Evolutionary conservation across 2,797 vertebrate genomes (phyloP), one percentile per base, ranked within the genome.

Genomic region (Tarsius wallacei): DNA sequence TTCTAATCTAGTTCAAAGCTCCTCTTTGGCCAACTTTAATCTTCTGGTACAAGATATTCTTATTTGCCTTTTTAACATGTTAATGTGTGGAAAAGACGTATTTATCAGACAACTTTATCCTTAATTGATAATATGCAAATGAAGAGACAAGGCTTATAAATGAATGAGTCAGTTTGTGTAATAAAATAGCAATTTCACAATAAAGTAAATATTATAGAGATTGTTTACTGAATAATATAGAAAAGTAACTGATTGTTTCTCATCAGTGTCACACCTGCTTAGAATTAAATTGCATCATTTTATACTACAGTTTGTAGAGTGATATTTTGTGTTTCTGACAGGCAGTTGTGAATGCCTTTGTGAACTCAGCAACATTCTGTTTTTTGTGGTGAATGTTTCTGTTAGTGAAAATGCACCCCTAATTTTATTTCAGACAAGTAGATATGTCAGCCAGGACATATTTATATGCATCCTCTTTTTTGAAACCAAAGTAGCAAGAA

Each of bases 211-310:
- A 97, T 97, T 97, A 96, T 59, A 96, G 59, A 59, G 97, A 96
- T 19, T 92, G 73, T 87, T 93, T 95, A 97, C 93, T 82, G 71
- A 81, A 94, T 93, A 94, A 97, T 73, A 97, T 87, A 93, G 66
- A 96, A 93, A 47, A 95, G 95, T 97, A 98, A 94, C 92, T 97
- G 95, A 19, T 87, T 96, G 91, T 24, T 97, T 93, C 28, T 87
- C 84, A 97, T 97, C 97, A 90, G 70, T 96, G 97, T 98, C 98
- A 99, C 97, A 99, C 98, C 98, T 99, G 98, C 98, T 98, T 98
- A 98, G 98, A 98, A 98, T 97, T 96, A 98, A 98, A 98, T 98
- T 98, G 97, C 90, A 98, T 98, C 98, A 92, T 91, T 98, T 98
- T 98, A 98, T 97, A 98, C 97, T 97, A 98, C 97, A 98, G 98